phyloP scores from a whole-genome alignment of 2,888 invertebrate species.

The Electrophaes corylata region DNA sequence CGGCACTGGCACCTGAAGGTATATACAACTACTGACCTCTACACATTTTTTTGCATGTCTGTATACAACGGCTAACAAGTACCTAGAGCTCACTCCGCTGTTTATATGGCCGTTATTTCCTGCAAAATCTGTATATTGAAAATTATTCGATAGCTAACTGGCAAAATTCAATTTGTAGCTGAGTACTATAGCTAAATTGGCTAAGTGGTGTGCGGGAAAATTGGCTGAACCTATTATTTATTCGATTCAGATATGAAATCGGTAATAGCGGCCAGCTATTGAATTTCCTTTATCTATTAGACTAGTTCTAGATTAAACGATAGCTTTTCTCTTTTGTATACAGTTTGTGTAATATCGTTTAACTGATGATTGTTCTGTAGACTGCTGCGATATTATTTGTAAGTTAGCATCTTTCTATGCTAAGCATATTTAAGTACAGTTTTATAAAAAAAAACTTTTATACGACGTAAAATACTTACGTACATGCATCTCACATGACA shows the following conservation, averaged over 20 bases:
- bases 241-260: constrained; percentile 49
- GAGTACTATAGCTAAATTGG: constrained; percentile 42
- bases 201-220: constrained; percentile 56
- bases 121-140: constrained; percentile 44
- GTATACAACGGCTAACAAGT: constrained; percentile 71
- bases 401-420: too few relatives aligned
- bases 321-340: constrained; percentile 34
- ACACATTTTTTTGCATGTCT: constrained; percentile 69
- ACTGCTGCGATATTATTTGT: neutral
- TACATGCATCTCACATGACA: too few relatives aligned
- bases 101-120: constrained; percentile 80
- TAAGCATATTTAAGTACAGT: too few relatives aligned
- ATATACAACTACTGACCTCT: constrained; percentile 27
- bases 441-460: too few relatives aligned
- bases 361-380: neutral
- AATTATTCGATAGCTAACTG: constrained; percentile 58
- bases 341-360: constrained; percentile 2
- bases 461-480: too few relatives aligned
- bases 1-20: constrained; percentile 56
- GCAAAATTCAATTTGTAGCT: constrained; percentile 68
- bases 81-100: constrained; percentile 59
- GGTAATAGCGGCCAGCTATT: constrained; percentile 78
- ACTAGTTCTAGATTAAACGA: constrained; percentile 50
- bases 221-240: constrained; percentile 58
- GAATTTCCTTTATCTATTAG: constrained; percentile 59